phyloP scores from a whole-genome alignment of 2,888 invertebrate genomes.

The Imbricaverruca yamaguchii region DNA sequence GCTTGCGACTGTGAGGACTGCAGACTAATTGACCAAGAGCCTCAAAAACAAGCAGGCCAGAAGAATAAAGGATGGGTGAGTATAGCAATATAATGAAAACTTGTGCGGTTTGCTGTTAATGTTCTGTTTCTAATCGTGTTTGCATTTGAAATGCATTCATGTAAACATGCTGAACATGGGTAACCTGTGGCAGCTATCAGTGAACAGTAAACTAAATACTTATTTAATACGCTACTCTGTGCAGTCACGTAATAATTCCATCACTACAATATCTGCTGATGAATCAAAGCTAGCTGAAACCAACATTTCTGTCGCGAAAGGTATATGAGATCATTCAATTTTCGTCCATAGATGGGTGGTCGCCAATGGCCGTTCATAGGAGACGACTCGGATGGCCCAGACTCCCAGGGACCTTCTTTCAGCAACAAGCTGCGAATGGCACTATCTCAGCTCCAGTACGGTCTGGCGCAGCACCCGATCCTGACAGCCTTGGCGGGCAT shows the following conservation, averaged over 20 bases:
- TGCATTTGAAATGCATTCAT: too few species aligned
- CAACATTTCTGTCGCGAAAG: too few species aligned
- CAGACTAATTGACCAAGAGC: neutral
- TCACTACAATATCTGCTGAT: too few species aligned
- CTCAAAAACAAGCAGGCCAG: neutral
- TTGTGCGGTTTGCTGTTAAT: too few species aligned
- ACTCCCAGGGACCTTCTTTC: neutral
- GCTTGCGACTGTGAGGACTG: neutral
- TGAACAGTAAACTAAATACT: too few species aligned
- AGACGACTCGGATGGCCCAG: neutral
- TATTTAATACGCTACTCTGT: too few species aligned
- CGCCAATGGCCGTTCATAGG: neutral
- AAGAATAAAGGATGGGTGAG: neutral
- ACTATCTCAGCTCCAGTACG: neutral
- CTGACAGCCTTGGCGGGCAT: neutral
- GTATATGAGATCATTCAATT: too few species aligned
- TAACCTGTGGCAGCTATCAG: too few species aligned
- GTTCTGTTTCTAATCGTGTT: too few species aligned
- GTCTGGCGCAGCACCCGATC: neutral
- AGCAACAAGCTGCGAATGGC: constrained; percentile 24
- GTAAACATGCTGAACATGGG: too few species aligned
- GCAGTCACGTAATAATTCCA: too few species aligned
- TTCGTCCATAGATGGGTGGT: neutral
- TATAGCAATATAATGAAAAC: neutral
- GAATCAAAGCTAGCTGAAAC: too few species aligned